phyloP scores from a whole-genome alignment of 2,797 vertebrate species.

The Sebastes cheni region DNA sequence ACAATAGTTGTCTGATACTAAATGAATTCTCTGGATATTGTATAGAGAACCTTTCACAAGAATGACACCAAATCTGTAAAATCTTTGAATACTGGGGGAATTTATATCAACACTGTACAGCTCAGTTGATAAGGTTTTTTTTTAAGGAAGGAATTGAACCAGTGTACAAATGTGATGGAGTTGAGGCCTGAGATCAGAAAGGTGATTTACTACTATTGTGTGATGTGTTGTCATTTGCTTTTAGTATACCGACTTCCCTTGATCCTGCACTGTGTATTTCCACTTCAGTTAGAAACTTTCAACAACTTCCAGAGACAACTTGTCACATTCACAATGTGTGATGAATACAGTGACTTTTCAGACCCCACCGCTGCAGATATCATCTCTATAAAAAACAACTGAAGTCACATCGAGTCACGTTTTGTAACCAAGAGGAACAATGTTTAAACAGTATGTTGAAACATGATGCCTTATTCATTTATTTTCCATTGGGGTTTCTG shows the following conservation, averaged over 20 bases:
- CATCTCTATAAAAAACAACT: neutral
- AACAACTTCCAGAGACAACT: neutral
- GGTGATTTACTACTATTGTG: neutral
- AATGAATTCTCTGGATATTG: too few species aligned
- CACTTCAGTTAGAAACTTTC: neutral
- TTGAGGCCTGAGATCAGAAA: neutral
- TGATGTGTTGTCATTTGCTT: neutral
- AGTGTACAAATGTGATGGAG: neutral
- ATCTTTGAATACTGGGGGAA: too few species aligned
- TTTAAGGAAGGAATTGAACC: neutral
- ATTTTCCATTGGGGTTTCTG: neutral
- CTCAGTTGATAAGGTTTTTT: too few species aligned
- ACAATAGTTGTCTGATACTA: too few species aligned
- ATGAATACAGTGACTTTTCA: neutral
- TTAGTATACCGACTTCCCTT: neutral
- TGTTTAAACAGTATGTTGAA: neutral
- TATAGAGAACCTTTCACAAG: neutral
- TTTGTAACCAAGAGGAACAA: neutral
- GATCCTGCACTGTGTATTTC: neutral
- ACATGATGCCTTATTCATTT: neutral
- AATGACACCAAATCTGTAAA: neutral
- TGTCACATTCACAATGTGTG: neutral
- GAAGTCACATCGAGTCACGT: neutral
- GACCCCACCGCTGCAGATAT: too few species aligned
- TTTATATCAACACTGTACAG: too few species aligned